Base-by-base conservation (phyloP, 2,888 invertebrate genomes). In the Spodoptera exigua region DNA sequence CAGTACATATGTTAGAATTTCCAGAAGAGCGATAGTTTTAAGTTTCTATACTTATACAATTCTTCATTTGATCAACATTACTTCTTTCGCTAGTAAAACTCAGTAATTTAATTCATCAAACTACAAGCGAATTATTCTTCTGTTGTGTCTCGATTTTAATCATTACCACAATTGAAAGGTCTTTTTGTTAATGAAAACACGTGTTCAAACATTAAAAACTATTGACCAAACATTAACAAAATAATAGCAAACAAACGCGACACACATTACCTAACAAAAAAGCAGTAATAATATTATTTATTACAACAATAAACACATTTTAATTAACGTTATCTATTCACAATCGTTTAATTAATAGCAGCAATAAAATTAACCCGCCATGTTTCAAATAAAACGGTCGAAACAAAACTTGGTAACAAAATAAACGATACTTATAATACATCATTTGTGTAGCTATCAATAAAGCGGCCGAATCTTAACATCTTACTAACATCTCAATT, bases 401-500 rank as follows among this genome's bases (percentile, higher is more conserved):
- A 78, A 73, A 82, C 83, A 81, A 83, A 83, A 81, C 79, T 81
- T 74, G 58, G 70, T 74, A 83, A 82, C 79, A 82, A 87, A 88
- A 90, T 86, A 89, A 91, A 92, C 87, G 87, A 85, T 79, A 80
- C 75, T 74, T 86, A 89, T 90, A 90, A 91, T 92, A 89, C 83
- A 90, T 91, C 92, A 90, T 89, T 88, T 89, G 86, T 93, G 92
- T 92, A 91, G 87, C 89, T 80, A 93, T 94, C 90, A 93, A 93
- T 94, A 92, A 87, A 58, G 89, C 92, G 92, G 92, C 87, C 80
- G 81, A 89, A 89, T 90, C 91, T 91, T 89, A 88, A 90, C 90
- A 92, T 90, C 90, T 89, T 80, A 80, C 83, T 81, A 84, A 94
- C 94, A 92, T 92, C 94, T 94, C 93, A 93, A 93, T 93, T 88